Evolutionary conservation across 2,113 vertebrate genomes (phyloP), one percentile per base, ranked within the genome.

Genomic region (Pelodiscus sinensis): DNA sequence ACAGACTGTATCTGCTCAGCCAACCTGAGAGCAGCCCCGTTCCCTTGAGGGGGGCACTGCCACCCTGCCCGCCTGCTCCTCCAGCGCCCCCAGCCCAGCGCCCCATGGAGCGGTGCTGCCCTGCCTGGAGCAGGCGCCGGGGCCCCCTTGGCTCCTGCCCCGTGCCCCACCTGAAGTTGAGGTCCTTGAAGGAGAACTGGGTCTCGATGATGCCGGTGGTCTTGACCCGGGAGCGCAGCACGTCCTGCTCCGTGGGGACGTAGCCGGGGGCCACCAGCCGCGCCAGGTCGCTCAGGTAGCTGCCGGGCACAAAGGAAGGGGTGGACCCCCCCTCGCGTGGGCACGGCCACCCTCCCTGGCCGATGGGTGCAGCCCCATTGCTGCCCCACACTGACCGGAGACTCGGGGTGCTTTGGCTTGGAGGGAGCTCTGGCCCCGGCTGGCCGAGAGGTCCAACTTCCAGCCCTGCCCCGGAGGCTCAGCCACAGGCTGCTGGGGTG

Each of bases 181-280:
- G 99, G 92, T 99, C 99, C 96, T 99, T 99, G 92, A 99, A 98
- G 89, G 98, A 98, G 95, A 99, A 99, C 95, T 98, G 98, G 5
- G 99, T 99, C 97, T 99, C 99, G 0, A 99, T 99, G 96, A 99
- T 99, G 93, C 99, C 99, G 0, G 99, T 99, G 89, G 99, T 99
- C 98, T 99, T 99, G 87, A 99, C 99, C 57, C 99, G 97, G 35
- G 99, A 99, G 73, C 99, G 98, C 97, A 99, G 98, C 93, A 99
- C 99, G 0, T 99, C 99, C 96, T 99, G 99, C 96, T 99, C 99
- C 0, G 99, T 99, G 94, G 99, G 99, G 82, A 99, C 98, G 0
- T 99, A 99, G 89, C 99, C 99, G 0, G 99, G 99, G 89, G 97
- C 97, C 90, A 99, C 94, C 96, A 99, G 96, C 81, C 99, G 98